Base-by-base conservation (phyloP, 2,888 invertebrate genomes). In the Tiliacea aurago region DNA sequence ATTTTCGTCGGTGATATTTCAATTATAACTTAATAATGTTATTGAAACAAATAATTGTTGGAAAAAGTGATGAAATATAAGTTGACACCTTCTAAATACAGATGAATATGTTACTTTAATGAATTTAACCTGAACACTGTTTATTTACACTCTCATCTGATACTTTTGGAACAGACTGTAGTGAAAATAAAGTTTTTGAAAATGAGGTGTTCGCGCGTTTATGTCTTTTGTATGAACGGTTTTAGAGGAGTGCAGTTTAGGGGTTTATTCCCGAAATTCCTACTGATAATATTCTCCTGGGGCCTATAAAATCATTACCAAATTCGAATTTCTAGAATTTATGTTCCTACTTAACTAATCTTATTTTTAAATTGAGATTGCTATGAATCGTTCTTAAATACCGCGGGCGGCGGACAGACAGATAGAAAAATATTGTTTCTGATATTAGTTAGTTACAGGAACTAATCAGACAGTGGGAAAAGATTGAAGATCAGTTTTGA, bases 161-260 rank as follows among this genome's bases (percentile, higher is more conserved):
- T 37, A 37, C 37, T 37, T 37, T 6, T 37, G 37, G 6, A 5
- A 37, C 37, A 37, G 37, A 37, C 6, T 5, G 37, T 6, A 37
- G 37, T 5, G 37, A 37, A 37, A 37, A 37, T 5, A 37, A 37
- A 37, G 6, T 4, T 37, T 37, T 37, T 2, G 4, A 37, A 2
- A 37, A 37, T 37, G 10, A 62, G 10, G 13, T 28, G n/a, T n/a
- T 49, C 4, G 49, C 61, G 71, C 80, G 85, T 85, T 84, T 67
- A 80, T 80, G 80, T 83, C 84, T 85, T 84, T 84, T 84, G 84
- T 81, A 70, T 71, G 69, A 64, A 53, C 5, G 53, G n/a, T 41
- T 58, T 18, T n/a, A 4, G 7, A 15, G 20, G 37, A 28, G 43
- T 7, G 5, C n/a, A 13, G 13, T 13, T 11, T 7, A 7, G 3